phyloP scores from a whole-genome alignment of 1,140 invertebrate species.

The Propsilocerus akamusi region DNA sequence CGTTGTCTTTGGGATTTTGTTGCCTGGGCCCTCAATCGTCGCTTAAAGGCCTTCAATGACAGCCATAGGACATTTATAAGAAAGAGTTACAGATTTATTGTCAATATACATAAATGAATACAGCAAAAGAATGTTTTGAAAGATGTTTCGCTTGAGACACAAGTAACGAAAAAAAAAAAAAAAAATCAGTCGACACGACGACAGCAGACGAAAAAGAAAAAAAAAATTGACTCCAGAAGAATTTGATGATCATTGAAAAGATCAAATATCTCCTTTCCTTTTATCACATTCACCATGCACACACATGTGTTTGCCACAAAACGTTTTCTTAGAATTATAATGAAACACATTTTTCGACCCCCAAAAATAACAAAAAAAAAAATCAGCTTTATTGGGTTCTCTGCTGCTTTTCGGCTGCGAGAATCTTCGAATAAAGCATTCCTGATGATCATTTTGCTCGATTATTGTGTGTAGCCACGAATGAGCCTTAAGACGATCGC shows the following conservation, averaged over 20 bases:
- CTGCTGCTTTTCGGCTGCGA: no score
- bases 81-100: constrained; percentile 3
- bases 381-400: no score
- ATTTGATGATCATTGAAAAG: constrained; percentile 3
- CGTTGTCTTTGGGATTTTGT: no score
- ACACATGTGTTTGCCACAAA: no score
- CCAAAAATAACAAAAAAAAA: background rate
- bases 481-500: no score
- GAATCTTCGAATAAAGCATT: no score
- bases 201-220: no score
- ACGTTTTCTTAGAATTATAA: background rate
- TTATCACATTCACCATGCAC: background rate
- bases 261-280: background rate
- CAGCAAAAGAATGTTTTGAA: background rate
- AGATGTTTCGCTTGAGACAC: background rate
- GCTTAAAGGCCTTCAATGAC: no score
- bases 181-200: background rate
- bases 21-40: no score
- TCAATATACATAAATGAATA: no score
- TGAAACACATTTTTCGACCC: background rate
- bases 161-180: background rate
- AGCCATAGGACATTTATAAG: constrained; percentile 3
- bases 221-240: background rate
- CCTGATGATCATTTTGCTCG: no score
- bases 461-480: no score